Percentiles rank a stretch among this genome's conserved stretches.
These are phyloP conservation scores for Drosophila neonasuta DNA, from an alignment of 2,888 invertebrate genomes.

Conservation along the genomic window DNA sequence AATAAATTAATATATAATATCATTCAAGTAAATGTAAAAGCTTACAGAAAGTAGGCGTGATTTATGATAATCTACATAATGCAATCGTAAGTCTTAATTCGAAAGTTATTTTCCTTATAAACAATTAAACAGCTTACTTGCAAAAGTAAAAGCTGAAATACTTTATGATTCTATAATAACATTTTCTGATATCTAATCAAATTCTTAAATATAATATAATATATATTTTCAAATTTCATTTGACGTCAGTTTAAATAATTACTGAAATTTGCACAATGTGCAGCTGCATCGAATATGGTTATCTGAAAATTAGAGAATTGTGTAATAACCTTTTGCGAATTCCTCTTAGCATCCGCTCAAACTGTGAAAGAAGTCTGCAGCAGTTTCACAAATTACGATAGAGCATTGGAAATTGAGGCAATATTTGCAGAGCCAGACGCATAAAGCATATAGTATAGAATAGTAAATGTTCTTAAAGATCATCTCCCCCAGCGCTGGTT, in stretches of 20 bases:
- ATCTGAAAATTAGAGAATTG: not conserved
- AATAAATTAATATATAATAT: no score
- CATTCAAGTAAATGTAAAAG: no score
- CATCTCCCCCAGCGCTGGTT: constrained; percentile 43
- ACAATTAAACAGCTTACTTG: no score
- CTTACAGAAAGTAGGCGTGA: no score
- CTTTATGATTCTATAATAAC: no score
- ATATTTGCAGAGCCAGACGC: constrained; percentile 22
- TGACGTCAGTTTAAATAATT: no score
- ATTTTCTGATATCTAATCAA: no score
- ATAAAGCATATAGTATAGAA: constrained; percentile 17
- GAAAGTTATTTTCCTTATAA: not conserved
- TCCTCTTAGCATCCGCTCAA: constrained; percentile 10
- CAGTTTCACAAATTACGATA: not conserved
- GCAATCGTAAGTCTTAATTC: not conserved
- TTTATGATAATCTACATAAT: no score
- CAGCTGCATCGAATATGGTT: not conserved
- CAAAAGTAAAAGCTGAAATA: no score
- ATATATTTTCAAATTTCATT: no score
- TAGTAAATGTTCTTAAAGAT: constrained; percentile 38
- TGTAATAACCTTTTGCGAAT: not conserved
- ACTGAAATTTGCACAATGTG: not conserved
- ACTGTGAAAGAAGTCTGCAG: not conserved
- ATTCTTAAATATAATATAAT: no score
- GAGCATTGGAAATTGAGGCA: constrained; percentile 3